Evolutionary conservation across 2,797 vertebrate genomes (phyloP), one percentile per base, ranked within the genome.

Genomic region (Acrossocheilus fasciatus): DNA sequence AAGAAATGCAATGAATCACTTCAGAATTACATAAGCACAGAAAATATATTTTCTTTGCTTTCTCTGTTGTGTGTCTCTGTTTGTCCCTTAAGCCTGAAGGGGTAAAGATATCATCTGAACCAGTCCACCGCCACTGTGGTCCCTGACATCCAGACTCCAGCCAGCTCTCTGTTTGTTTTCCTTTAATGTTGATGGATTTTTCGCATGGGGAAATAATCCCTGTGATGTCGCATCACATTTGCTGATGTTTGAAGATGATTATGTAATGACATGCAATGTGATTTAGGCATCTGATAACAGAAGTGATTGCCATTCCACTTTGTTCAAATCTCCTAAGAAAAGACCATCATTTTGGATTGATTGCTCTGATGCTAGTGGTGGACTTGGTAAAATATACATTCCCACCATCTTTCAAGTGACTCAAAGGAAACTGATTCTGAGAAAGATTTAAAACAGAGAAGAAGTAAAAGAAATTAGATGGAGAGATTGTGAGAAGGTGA

Each of bases 151-250:
- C 59, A 90, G 69, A 82, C 82, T 47, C 83, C 73, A 79, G 10
- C 36, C 66, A 80, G 43, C 34, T 57, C 34, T 68, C 14, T 88
- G 69, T 62, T 90, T 86, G 59, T 87, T 88, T 87, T 64, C 52
- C 79, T 86, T 87, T 77, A 78, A 86, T 77, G 81, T 86, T 87
- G 81, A 83, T 79, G 17, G 39, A 88, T 62, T 86, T 81, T 82
- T 84, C 85, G 72, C 45, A 82, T 78, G 85, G 87, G 86, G 87
- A 87, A 88, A 74, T 81, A 66, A 64, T 52, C 69, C 52, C 39
- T 26, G 43, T 78, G 68, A 79, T 68, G 85, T 73, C 18, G 54
- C 26, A 73, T 81, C 47, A 73, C 17, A 77, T 70, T 87, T 64
- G 66, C 81, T 85, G 66, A 72, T 79, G 76, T 45, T 85, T 78